Evolutionary conservation across 2,113 vertebrate species (phyloP), one percentile per base, ranked within the genome.

Genomic region (Elephas maximus): DNA sequence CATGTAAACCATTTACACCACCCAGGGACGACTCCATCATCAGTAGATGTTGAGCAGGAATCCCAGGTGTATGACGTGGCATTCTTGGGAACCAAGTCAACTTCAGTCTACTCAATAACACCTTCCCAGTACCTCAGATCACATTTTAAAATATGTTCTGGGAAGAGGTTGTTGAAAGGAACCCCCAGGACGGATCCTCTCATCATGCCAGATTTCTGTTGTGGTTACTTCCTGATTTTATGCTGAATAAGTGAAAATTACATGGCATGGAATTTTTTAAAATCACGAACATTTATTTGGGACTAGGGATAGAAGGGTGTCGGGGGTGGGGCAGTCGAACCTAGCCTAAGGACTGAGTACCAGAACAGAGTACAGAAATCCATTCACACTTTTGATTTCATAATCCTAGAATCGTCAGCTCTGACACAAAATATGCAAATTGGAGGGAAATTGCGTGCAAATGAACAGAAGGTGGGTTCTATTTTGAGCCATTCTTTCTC

Each of bases 31-130:
- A 57, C 53, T 57, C 53, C 15, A 17, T 57, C 26, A 9, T 15
- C 24, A 6, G 0, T 1, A 24, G 9, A 17, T 7, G 6, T 41
- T 12, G 7, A 28, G 53, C n/a, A 2, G 1, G 0, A 33, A 10
- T 18, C 12, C 53, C 67, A 0, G 7, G 8, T 2, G 3, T 1
- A 2, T 6, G 18, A 3, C 4, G 0, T 1, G 63, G 1, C 3
- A 62, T 10, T 11, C 44, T 28, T 2, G 0, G 1, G 79, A 69
- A 7, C 2, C 20, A 1, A 6, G 26, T 1, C 8, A 10, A 21
- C 67, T 0, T 2, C 6, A 2, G 30, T 1, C 71, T 33, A 23
- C 37, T 15, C 21, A 0, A 10, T 9, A 28, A 8, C 30, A 9
- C 79, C 37, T 63, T 23, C 63, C 30, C 2, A 0, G 65, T 9